A percentile compares a stretch with the other conserved stretches of the same genome.
These are phyloP conservation scores for Xenus cinereus DNA, from an alignment of 2,113 vertebrate genomes.

Conservation along the genomic window DNA sequence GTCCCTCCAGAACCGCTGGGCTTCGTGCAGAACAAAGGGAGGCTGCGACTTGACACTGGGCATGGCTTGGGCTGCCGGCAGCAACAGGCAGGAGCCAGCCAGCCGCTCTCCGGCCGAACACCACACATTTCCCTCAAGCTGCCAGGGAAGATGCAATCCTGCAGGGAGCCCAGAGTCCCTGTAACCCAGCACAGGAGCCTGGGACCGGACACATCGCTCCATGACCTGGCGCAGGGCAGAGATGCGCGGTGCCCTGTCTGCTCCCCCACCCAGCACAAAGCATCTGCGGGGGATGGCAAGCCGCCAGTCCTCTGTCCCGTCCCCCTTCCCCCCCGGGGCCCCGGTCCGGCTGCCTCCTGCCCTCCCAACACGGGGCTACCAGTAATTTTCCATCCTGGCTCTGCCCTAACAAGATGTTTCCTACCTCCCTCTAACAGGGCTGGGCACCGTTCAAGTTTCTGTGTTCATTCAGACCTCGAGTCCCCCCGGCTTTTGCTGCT, in stretches of 20 bases:
- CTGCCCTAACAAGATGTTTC: background rate
- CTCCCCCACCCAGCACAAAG: background rate
- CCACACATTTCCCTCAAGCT: background rate
- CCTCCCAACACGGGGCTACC: background rate
- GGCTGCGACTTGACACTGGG: rapidly evolving
- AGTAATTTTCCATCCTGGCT: conserved; percentile 61
- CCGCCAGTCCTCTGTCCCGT: background rate
- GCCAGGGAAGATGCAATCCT: background rate
- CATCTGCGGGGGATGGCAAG: background rate
- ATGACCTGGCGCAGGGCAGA: background rate
- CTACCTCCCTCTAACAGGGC: background rate
- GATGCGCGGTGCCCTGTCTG: background rate
- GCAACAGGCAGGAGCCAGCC: background rate
- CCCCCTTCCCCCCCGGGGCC: no score
- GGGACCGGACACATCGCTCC: rapidly evolving
- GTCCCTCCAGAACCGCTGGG: background rate
- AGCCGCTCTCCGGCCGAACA: background rate
- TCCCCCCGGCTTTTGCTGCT: background rate
- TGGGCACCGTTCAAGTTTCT: background rate
- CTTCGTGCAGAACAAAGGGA: background rate
- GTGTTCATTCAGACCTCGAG: background rate
- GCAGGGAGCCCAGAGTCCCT: background rate
- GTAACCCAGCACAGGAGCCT: rapidly evolving
- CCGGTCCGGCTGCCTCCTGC: background rate
- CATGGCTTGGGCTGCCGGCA: background rate